Conservation (phyloP, 2,888 invertebrate species). For the Oxyscelio sp. region DNA sequence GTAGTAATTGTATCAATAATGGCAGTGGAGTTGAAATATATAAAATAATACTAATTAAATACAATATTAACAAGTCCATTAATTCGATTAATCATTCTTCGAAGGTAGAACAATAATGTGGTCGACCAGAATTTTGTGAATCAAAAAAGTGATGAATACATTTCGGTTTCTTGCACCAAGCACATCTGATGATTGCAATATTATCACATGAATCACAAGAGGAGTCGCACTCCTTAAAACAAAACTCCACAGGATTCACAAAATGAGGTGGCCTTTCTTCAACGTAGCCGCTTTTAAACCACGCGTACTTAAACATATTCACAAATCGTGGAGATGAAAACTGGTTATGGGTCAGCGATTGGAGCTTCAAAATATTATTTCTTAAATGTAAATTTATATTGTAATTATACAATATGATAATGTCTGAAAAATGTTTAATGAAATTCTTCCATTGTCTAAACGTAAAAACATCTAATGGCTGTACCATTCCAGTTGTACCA, state of each 20-base stretch:
- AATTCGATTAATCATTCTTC: too few relatives aligned
- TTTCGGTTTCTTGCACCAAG: conserved; percentile 51
- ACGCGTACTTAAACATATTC: conserved; percentile 63
- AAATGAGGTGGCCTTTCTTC: conserved; percentile 33
- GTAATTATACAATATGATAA: conserved; percentile 33
- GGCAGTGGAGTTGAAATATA: too few relatives aligned
- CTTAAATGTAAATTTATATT: conserved; percentile 60
- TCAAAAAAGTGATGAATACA: conserved; percentile 45
- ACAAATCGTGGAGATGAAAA: conserved; percentile 56
- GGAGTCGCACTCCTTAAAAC: conserved; percentile 30
- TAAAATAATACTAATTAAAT: too few relatives aligned
- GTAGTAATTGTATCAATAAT: too few relatives aligned
- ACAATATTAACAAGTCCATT: too few relatives aligned
- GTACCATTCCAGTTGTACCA: conserved; percentile 52
- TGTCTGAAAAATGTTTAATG: conserved; percentile 51
- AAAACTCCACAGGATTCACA: conserved; percentile 48
- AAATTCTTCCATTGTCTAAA: conserved; percentile 61
- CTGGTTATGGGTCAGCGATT: conserved; percentile 58
- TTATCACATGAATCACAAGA: conserved; percentile 24
- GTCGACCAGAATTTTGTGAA: too few relatives aligned
- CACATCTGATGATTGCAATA: conserved; percentile 44
- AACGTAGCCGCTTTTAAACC: conserved; percentile 67
- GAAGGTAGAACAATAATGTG: too few relatives aligned
- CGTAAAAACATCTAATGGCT: conserved; percentile 51
- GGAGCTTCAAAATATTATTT: conserved; percentile 60